Evolutionary conservation across 92 coral and sea anemone genomes (phyloP).

Genomic region (Umimayanthus chanpuru): DNA sequence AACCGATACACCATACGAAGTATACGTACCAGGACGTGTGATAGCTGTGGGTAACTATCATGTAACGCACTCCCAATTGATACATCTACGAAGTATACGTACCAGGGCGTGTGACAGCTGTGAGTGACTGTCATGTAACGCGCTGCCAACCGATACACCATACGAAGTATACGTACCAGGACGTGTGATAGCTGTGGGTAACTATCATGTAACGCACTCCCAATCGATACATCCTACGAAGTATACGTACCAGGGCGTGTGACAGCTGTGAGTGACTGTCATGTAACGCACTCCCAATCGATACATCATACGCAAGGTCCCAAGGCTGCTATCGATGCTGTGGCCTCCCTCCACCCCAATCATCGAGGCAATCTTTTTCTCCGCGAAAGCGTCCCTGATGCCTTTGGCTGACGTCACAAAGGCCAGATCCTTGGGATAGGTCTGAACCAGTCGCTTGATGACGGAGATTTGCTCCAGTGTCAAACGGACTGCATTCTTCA

Average conservation of each 20-base stretch:
- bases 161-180: slow-evolving; percentile 58
- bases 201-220: slow-evolving; percentile 71
- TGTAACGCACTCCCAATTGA: slow-evolving; percentile 64
- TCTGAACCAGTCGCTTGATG: slow-evolving; percentile 67
- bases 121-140: slow-evolving; percentile 74
- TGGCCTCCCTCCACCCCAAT: slow-evolving; percentile 88
- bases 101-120: slow-evolving; percentile 75
- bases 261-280: slow-evolving; percentile 76
- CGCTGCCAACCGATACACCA: slow-evolving; percentile 41
- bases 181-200: slow-evolving; percentile 70
- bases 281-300: slow-evolving; percentile 65
- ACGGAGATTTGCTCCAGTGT: slow-evolving; percentile 75
- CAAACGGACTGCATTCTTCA: slow-evolving; percentile 70
- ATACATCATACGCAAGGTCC: slow-evolving; percentile 74
- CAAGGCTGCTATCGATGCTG: slow-evolving; percentile 77
- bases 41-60: slow-evolving; percentile 75
- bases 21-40: slow-evolving; percentile 68
- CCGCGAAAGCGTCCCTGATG: slow-evolving; percentile 64
- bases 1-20: background rate
- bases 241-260: slow-evolving; percentile 66
- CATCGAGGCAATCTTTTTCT: slow-evolving; percentile 75
- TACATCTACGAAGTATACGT: background rate
- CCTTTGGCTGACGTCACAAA: slow-evolving; percentile 75
- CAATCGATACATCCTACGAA: background rate
- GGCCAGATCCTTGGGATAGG: slow-evolving; percentile 60